phyloP scores from a whole-genome alignment of 2,113 vertebrate genomes.

The Aphyosemion australe region DNA sequence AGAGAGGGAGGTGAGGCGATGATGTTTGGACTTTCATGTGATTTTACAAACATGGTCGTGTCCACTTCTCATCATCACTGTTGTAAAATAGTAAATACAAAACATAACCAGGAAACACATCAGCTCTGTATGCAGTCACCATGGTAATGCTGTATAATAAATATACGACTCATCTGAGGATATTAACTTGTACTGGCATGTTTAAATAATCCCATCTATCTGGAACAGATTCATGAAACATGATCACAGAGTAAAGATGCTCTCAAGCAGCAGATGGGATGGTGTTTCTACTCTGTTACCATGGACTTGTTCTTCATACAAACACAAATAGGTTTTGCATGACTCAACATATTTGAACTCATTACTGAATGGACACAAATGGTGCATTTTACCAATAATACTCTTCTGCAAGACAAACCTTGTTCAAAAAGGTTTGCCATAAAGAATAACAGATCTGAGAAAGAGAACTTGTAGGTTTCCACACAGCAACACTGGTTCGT shows the following conservation, averaged over 20 bases:
- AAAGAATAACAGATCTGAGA: too few relatives aligned
- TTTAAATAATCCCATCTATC: conserved; percentile 11
- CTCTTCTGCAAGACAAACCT: too few relatives aligned
- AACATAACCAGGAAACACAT: conserved; percentile 8
- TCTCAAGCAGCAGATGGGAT: not conserved
- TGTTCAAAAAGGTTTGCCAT: too few relatives aligned
- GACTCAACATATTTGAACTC: not conserved
- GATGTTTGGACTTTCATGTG: conserved; percentile 27
- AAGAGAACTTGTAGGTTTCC: too few relatives aligned
- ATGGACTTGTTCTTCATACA: too few relatives aligned
- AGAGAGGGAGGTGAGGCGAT: not conserved
- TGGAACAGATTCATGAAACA: not conserved
- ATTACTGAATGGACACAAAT: not conserved
- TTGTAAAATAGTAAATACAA: not conserved
- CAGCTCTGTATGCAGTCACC: conserved; percentile 13
- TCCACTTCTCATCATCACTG: too few relatives aligned
- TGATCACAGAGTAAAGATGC: not conserved
- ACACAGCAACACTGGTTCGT: not conserved
- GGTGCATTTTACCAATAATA: too few relatives aligned
- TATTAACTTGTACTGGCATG: conserved; percentile 32
- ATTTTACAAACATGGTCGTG: conserved; percentile 5
- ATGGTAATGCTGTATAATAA: conserved; percentile 22
- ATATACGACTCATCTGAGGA: conserved; percentile 43
- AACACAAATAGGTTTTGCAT: too few relatives aligned
- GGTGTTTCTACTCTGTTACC: not conserved